Conservation (phyloP, 2,113 vertebrate genomes). For the Passerina amoena region DNA sequence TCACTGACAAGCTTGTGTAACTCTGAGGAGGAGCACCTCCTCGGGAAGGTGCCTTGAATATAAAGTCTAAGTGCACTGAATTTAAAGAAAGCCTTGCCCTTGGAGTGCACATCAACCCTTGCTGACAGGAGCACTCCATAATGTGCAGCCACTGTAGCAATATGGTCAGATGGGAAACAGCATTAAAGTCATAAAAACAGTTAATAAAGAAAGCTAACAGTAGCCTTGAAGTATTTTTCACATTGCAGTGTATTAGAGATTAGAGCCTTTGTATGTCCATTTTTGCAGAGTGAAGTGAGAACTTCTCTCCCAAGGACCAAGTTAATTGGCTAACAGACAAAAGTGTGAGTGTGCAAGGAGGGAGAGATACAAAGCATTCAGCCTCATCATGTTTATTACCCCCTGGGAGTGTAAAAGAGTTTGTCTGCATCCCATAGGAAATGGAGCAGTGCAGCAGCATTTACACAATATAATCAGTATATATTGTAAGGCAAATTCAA, state of each 20-base stretch:
- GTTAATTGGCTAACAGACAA: not conserved
- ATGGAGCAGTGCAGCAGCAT: not conserved
- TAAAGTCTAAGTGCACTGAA: not conserved
- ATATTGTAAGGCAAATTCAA: not conserved
- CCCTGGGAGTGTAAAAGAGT: not conserved
- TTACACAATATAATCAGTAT: not conserved
- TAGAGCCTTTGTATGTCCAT: not conserved
- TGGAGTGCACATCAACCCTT: not conserved
- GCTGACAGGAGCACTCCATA: not conserved
- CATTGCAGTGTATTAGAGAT: not conserved
- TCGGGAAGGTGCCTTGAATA: not conserved
- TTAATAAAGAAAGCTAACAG: conserved; percentile 13
- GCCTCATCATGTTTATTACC: not conserved
- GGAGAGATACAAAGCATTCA: not conserved
- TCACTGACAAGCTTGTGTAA: not conserved
- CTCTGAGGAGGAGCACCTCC: not conserved
- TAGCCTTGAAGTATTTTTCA: not conserved
- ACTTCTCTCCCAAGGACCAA: not conserved
- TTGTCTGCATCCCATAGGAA: not conserved
- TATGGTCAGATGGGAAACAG: not conserved
- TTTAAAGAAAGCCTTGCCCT: not conserved
- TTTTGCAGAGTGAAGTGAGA: not conserved
- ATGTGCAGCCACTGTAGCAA: not conserved
- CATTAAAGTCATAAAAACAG: not conserved
- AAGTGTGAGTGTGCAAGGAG: not conserved